Evolutionary conservation across 2,888 invertebrate genomes (phyloP), one percentile per base, ranked within the genome.

Genomic region (Apamea anceps): DNA sequence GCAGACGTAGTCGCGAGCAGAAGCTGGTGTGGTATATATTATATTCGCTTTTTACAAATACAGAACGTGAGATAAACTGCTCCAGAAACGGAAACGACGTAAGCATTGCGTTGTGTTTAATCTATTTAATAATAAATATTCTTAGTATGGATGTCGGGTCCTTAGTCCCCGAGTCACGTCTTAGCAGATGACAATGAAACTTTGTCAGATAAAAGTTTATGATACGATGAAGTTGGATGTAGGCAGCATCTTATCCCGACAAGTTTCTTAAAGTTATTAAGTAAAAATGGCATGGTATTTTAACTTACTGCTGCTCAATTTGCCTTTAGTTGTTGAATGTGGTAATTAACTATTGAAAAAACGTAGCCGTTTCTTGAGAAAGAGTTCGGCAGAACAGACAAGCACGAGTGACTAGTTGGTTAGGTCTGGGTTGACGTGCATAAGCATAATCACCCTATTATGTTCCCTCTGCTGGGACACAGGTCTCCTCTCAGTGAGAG

Each of bases 171-270:
- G 10, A n/a, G 73, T 76, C 80, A 84, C 85, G 83, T 80, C 63
- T 42, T 15, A 63, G 48, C 70, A 57, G 81, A 84, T 76, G 75
- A 72, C 85, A 71, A 79, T 72, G 80, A 71, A 84, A 84, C 84
- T 84, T 84, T 54, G 75, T 60, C 28, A 75, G 66, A 85, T 75
- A 66, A 80, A 84, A 80, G 60, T 75, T 84, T 15, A 54, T n/a
- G 51, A 57, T 32, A 57, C 60, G 54, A 37, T n/a, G 21, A 18
- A 68, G 62, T 48, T 62, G n/a, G 62, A 75, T 42, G 32, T 63
- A 57, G 45, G 13, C 57, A 63, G 48, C 28, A 28, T 57, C 45
- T 70, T 60, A 37, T 45, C 5, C 48, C 2, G 37, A 62, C n/a
- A 57, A 67, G 62, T 74, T 71, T 62, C 37, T 8, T 72, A 28